Evolutionary conservation across 1,140 invertebrate species (phyloP).

Genomic region (Cotesia vestalis): DNA sequence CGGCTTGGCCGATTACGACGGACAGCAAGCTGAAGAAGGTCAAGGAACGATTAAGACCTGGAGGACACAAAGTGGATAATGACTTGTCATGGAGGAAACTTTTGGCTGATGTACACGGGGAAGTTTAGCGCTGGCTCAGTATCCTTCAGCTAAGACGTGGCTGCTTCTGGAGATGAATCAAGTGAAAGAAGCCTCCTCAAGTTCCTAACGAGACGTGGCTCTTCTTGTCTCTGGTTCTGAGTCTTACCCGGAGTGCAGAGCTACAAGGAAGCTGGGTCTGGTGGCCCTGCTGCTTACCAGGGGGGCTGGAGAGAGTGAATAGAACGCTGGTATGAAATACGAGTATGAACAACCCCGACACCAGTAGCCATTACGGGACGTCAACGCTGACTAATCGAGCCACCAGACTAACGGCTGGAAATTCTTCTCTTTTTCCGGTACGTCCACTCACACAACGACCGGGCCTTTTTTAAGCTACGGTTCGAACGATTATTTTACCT

Average conservation of each 20-base stretch:
- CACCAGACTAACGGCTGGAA: constrained; percentile 42
- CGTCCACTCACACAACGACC: neutral
- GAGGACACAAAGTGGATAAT: constrained; percentile 29
- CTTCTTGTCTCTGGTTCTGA: constrained; percentile 50
- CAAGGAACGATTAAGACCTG: constrained; percentile 12
- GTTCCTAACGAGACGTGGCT: constrained; percentile 57
- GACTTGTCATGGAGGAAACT: constrained; percentile 53
- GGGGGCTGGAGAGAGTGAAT: neutral
- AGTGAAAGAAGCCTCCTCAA: constrained; percentile 47
- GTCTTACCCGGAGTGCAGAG: constrained; percentile 2
- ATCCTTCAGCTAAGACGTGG: too few relatives aligned
- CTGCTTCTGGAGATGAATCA: neutral
- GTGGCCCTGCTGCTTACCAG: neutral
- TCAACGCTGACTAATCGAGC: constrained; percentile 53
- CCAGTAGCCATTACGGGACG: constrained; percentile 45
- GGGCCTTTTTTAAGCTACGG: too few relatives aligned
- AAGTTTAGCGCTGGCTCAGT: constrained; percentile 33
- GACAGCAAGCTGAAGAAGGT: constrained; percentile 29
- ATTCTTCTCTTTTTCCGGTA: constrained; percentile 42
- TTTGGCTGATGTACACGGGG: constrained; percentile 43
- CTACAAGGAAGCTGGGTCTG: constrained; percentile 49
- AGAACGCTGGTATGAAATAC: constrained; percentile 50
- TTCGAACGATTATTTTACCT: constrained; percentile 30
- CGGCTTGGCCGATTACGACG: neutral
- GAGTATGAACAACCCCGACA: constrained; percentile 52